Evolutionary conservation across 37 sponge, comb jelly and placozoan species (phyloP).

Genomic region (Tethya wilhelma): DNA sequence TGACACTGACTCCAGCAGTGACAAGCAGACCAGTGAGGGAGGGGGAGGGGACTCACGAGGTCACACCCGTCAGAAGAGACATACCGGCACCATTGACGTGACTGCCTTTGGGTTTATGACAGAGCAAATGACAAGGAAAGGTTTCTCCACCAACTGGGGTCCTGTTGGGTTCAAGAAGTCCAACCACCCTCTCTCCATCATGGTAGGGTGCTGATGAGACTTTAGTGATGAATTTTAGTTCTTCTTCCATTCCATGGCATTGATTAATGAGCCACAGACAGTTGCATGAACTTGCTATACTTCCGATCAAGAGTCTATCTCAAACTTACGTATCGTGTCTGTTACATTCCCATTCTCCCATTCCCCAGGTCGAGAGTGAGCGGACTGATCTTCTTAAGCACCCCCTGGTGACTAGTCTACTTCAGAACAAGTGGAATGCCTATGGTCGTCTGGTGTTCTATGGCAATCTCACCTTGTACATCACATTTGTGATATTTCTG

Average conservation of each 20-base stretch:
- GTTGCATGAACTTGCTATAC: too few relatives aligned
- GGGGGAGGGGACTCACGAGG: not conserved
- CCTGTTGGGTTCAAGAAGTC: slow-evolving; percentile 49
- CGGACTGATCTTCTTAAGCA: slow-evolving; percentile 81
- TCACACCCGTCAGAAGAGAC: not conserved
- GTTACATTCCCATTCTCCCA: not conserved
- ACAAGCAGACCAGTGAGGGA: not conserved
- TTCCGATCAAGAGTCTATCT: too few relatives aligned
- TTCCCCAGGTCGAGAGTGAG: slow-evolving; percentile 8
- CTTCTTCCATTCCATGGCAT: not conserved
- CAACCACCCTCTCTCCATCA: slow-evolving; percentile 55
- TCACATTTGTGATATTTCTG: slow-evolving; percentile 75
- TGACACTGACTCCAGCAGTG: not conserved
- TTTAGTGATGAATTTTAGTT: not conserved
- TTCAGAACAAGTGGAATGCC: slow-evolving; percentile 84
- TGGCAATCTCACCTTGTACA: slow-evolving; percentile 78
- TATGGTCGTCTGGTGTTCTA: slow-evolving; percentile 84
- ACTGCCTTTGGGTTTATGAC: not conserved
- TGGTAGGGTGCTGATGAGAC: slow-evolving; percentile 50
- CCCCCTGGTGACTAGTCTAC: slow-evolving; percentile 86
- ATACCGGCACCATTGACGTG: not conserved
- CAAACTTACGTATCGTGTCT: not conserved
- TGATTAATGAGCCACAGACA: too few relatives aligned
- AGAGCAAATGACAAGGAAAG: not conserved
- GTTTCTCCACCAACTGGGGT: slow-evolving; percentile 51